Evolutionary conservation across 2,888 invertebrate species (phyloP).

Genomic region (Holacanthella duospinosa): DNA sequence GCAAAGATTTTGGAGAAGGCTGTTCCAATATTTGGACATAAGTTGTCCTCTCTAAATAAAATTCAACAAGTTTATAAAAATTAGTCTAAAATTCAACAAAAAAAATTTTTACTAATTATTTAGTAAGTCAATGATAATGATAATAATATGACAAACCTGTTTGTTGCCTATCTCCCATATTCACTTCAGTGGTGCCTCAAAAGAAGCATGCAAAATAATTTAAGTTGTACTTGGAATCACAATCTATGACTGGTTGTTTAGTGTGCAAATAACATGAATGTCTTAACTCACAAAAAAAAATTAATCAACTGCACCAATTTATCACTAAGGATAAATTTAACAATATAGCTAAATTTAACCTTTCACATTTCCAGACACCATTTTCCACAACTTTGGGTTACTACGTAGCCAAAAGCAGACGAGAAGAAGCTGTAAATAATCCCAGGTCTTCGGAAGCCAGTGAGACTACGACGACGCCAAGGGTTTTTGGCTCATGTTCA

Average conservation of each 20-base stretch:
- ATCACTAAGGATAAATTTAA: not conserved
- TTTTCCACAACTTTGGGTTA: not conserved
- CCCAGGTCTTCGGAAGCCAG: not conserved
- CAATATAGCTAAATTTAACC: not conserved
- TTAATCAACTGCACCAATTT: not conserved
- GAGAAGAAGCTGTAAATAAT: conserved; percentile 1
- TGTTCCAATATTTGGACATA: conserved; percentile 76
- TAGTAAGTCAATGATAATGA: not conserved
- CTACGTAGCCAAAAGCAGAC: not conserved
- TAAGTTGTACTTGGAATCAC: not conserved
- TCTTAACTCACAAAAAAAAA: too few species aligned
- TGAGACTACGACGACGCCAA: not conserved
- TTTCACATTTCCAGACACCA: not conserved
- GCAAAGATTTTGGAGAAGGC: conserved; percentile 78
- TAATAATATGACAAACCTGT: too few species aligned
- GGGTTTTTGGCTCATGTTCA: not conserved
- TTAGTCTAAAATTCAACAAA: not conserved
- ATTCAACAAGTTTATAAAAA: not conserved
- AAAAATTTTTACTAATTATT: not conserved
- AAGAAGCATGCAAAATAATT: not conserved
- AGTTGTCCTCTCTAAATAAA: conserved; percentile 10
- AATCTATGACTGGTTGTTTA: too few species aligned
- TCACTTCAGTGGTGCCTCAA: too few species aligned
- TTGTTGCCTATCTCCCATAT: not conserved
- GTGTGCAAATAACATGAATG: too few species aligned